Evolutionary conservation across 2,797 vertebrate genomes (phyloP).

Genomic region (Ciconia nigra): DNA sequence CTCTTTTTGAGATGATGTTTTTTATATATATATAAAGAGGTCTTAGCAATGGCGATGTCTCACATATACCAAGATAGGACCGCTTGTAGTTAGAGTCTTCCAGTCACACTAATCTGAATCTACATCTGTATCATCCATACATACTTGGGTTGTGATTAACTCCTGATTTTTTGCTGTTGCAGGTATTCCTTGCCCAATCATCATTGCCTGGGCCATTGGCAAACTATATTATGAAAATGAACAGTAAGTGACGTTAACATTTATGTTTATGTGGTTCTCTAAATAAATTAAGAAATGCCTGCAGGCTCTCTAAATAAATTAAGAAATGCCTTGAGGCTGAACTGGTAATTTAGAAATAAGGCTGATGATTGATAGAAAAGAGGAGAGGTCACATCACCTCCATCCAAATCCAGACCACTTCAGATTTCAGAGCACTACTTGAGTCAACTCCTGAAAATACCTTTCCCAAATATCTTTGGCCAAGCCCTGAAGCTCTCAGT

Average conservation of each 20-base stretch:
- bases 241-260: conserved; percentile 82
- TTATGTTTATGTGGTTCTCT: neutral
- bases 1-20: neutral
- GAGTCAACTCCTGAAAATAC: neutral
- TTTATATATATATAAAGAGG: neutral
- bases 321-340: neutral
- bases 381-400: neutral
- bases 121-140: neutral
- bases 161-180: conserved; percentile 5
- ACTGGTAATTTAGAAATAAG: neutral
- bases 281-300: neutral
- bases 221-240: conserved; percentile 95
- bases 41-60: neutral
- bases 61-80: neutral
- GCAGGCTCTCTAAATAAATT: neutral
- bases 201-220: conserved; percentile 91
- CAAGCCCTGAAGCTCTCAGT: neutral
- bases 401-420: neutral
- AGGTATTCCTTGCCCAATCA: conserved; percentile 96
- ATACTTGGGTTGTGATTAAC: neutral
- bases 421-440: neutral
- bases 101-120: neutral
- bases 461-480: neutral
- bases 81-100: neutral
- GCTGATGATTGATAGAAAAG: neutral